Conservation (phyloP, 2,888 invertebrate genomes). For the Himalopsyche japonica region DNA sequence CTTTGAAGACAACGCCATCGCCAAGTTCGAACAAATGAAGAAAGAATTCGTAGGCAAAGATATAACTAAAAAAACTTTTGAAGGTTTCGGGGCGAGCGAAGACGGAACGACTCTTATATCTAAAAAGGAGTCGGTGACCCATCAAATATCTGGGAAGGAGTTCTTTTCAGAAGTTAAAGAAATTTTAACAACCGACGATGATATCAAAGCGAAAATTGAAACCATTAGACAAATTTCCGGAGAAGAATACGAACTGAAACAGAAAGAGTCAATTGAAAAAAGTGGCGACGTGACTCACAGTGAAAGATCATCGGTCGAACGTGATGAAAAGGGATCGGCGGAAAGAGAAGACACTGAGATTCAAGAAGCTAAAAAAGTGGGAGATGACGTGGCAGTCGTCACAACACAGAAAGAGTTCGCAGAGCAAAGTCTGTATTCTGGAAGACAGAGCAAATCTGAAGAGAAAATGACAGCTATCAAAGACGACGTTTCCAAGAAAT, state of each 20-base stretch:
- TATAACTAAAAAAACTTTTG: conserved; percentile 14
- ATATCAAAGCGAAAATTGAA: conserved; percentile 53
- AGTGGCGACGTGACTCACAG: conserved; percentile 58
- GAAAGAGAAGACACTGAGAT: conserved; percentile 57
- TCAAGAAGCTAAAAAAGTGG: conserved; percentile 49
- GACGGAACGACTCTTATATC: conserved; percentile 51
- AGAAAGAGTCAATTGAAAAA: conserved; percentile 54
- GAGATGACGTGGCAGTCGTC: conserved; percentile 24
- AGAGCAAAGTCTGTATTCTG: conserved; percentile 34
- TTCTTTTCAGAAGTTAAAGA: conserved; percentile 56
- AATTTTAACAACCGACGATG: conserved; percentile 57
- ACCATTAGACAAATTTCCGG: conserved; percentile 56
- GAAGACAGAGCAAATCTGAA: conserved; percentile 50
- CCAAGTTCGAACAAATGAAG: conserved; percentile 37
- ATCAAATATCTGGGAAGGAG: conserved; percentile 58
- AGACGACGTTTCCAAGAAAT: conserved; percentile 56
- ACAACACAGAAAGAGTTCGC: conserved; percentile 41
- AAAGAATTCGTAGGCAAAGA: conserved; percentile 34
- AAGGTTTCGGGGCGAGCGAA: conserved; percentile 5
- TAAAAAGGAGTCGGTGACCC: conserved; percentile 58
- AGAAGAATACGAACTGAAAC: conserved; percentile 57
- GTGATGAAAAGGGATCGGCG: conserved; percentile 58
- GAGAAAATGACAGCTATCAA: conserved; percentile 59
- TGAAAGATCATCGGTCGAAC: conserved; percentile 58
- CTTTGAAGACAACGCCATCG: conserved; percentile 34